These are phyloP conservation scores for Lycopodina hypogea DNA, from an alignment of 37 sponge, comb jelly and placozoan genomes.

Conservation along the genomic window DNA sequence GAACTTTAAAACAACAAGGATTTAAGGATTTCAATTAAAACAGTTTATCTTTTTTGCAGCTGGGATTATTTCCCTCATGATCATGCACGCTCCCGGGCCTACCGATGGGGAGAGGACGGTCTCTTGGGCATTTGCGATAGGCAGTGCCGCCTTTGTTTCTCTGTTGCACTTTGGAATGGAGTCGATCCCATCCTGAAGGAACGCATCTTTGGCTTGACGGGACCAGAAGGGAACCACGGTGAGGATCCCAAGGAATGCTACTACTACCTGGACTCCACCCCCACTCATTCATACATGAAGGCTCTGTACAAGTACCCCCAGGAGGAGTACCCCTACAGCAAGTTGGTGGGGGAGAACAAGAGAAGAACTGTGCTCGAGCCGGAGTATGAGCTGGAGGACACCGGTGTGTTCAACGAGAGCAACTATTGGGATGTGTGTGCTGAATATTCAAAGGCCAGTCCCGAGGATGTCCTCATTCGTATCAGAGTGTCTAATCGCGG, in stretches of 20 bases:
- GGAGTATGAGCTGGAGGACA: conserved; percentile 86
- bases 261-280: conserved; percentile 97
- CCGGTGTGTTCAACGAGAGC: conserved; percentile 76
- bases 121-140: conserved; percentile 90
- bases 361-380: conserved; percentile 50
- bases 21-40: too few species aligned
- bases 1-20: too few species aligned
- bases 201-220: conserved; percentile 89
- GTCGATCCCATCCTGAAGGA: conserved; percentile 95
- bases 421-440: conserved; percentile 91
- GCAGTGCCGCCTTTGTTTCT: conserved; percentile 92
- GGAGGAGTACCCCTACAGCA: conserved; percentile 78
- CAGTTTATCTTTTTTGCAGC: conserved; percentile 41
- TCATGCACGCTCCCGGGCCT: conserved; percentile 89
- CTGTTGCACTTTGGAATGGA: conserved; percentile 86
- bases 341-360: conserved; percentile 78
- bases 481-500: conserved; percentile 81
- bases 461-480: conserved; percentile 74
- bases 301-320: conserved; percentile 94
- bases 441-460: conserved; percentile 80
- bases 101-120: conserved; percentile 97
- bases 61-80: conserved; percentile 97
- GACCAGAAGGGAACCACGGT: conserved; percentile 92
- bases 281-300: conserved; percentile 95
- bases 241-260: conserved; percentile 95